Conservation (phyloP, 2,888 invertebrate genomes). For the Kryphioiulus occultus region DNA sequence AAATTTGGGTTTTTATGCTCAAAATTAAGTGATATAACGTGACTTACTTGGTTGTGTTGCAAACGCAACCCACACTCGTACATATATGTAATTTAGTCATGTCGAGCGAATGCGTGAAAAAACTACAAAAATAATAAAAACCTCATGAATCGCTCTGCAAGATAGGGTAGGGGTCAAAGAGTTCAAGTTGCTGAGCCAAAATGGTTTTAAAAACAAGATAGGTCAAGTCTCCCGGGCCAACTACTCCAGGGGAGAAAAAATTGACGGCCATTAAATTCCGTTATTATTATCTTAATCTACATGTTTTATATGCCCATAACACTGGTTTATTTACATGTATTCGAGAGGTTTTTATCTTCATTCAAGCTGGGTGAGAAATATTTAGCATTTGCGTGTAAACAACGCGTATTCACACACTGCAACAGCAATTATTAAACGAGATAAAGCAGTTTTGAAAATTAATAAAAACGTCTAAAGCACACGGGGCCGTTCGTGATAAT, state of each 20-base stretch:
- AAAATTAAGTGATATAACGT: background rate
- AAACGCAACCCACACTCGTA: background rate
- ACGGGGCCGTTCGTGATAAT: background rate
- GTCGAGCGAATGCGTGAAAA: background rate
- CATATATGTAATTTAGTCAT: background rate
- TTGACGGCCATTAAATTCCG: slow-evolving; percentile 32
- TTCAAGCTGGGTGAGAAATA: slow-evolving; percentile 38
- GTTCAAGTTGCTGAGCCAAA: slow-evolving; percentile 8
- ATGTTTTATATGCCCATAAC: slow-evolving; percentile 40
- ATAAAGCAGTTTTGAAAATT: background rate
- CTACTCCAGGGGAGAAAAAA: slow-evolving; percentile 33
- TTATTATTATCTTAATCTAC: slow-evolving; percentile 39
- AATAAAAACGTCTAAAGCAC: background rate
- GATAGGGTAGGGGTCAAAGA: slow-evolving; percentile 15
- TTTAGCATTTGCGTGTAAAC: background rate
- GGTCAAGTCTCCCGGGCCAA: slow-evolving; percentile 18
- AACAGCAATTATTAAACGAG: background rate
- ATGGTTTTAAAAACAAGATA: slow-evolving; percentile 39
- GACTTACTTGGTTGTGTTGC: background rate
- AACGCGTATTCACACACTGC: background rate
- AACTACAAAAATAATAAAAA: background rate
- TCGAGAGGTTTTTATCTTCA: background rate
- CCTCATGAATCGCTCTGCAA: slow-evolving; percentile 5
- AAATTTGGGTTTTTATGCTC: background rate
- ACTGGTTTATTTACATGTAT: slow-evolving; percentile 36